Base-by-base conservation (phyloP, 2,797 vertebrate genomes). In the Megalops cyprinoides region DNA sequence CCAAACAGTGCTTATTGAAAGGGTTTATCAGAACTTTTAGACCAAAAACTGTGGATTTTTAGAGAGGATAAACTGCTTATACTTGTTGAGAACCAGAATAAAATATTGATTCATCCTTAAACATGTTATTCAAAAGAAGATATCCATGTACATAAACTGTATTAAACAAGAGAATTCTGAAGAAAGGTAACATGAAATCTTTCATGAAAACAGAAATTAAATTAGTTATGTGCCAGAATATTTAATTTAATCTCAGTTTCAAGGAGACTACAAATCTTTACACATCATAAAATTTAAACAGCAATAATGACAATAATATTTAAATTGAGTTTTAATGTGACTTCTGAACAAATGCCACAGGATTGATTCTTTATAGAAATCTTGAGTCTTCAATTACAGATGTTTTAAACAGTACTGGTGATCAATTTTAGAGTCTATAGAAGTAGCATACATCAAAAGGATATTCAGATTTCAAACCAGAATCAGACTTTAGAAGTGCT, bases 261-360 rank as follows among this genome's bases (percentile, higher is more conserved):
- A 76, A 51, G 55, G 58, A 81, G 60, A 81, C 56, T 81, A 81
- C 28, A 65, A 58, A 62, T 74, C 69, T 74, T 46, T 60, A 74
- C 53, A 60, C 46, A 42, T 80, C 60, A 65, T 31, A 82, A 75
- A 79, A 80, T 82, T 84, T 85, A 81, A 86, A 89, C n/a, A n/a
- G 84, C 75, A 71, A 60, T 55, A 82, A 78, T 42, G 23, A 71
- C 42, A 78, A 25, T 81, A 51, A 53, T 78, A 31, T 62, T 77
- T 46, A 79, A 76, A 79, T 44, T 49, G 58, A 42, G 44, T 78
- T 78, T 78, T 65, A 65, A 46, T 49, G 65, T 65, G 78, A 55
- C 74, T 79, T 53, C 56, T 79, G 23, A 76, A 82, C 55, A 79
- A 82, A 79, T 49, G 73, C 55, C 71, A 74, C 65, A 71, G 14